Percentiles rank a stretch among this genome's conserved stretches.
Evolutionary conservation across 2,888 invertebrate genomes (phyloP).

Genomic region (Cataglyphis altisquamis): DNA sequence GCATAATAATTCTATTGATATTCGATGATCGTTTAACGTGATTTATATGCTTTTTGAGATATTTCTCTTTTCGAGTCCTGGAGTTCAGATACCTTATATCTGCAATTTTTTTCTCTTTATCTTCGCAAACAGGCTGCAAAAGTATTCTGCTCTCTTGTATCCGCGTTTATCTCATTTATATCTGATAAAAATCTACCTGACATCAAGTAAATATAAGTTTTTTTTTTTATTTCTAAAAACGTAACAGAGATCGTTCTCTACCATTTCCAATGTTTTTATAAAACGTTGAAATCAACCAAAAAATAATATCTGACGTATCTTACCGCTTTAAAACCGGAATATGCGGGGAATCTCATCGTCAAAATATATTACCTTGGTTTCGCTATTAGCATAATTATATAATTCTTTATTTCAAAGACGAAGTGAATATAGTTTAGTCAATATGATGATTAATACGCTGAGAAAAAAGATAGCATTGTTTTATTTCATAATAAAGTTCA

Average conservation of each 20-base stretch:
- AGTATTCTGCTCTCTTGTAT: neutral
- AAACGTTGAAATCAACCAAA: neutral
- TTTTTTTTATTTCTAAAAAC: constrained; percentile 10
- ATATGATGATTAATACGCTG: neutral
- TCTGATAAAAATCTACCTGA: constrained; percentile 1
- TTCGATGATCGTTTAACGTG: neutral
- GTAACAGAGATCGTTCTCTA: constrained; percentile 5
- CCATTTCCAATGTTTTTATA: neutral
- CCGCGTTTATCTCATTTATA: neutral
- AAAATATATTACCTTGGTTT: neutral
- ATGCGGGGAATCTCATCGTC: neutral
- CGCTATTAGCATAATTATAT: neutral
- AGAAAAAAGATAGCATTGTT: neutral
- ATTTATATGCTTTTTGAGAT: neutral
- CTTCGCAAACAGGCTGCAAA: neutral
- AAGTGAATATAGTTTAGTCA: neutral
- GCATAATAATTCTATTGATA: neutral
- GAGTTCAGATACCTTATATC: neutral
- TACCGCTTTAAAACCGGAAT: neutral
- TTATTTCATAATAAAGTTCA: neutral
- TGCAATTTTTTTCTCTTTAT: constrained; percentile 5
- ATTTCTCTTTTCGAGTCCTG: neutral
- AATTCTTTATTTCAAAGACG: neutral
- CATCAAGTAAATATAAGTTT: neutral
- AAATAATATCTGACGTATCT: neutral